Percentiles rank a stretch among this genome's conserved stretches.
phyloP scores from a whole-genome alignment of 1,140 invertebrate genomes.

The Globodera ellingtonae region DNA sequence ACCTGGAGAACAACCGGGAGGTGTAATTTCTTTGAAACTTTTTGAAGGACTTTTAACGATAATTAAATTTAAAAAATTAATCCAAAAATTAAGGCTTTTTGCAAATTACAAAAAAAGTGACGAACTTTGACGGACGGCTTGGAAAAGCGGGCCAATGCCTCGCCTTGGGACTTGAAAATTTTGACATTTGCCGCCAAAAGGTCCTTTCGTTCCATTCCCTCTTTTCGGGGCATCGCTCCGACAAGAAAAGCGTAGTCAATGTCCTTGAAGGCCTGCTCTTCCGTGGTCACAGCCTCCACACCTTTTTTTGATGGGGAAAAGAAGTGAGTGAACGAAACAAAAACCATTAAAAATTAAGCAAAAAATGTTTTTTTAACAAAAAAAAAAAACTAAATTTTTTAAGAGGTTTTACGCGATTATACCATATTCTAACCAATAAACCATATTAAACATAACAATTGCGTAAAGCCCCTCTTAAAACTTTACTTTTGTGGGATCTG shows the following conservation, averaged over 20 bases:
- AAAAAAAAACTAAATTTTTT: background rate
- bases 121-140: constrained; percentile 90
- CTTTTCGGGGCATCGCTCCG: constrained; percentile 94
- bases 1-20: constrained; percentile 66
- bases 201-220: constrained; percentile 99
- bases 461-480: no score
- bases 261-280: constrained; percentile 87
- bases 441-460: no score
- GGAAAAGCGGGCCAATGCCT: constrained; percentile 87
- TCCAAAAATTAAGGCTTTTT: no score
- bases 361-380: background rate
- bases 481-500: no score
- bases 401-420: background rate
- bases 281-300: constrained; percentile 83
- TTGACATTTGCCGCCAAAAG: constrained; percentile 92
- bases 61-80: no score
- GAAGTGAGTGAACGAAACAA: constrained; percentile 2
- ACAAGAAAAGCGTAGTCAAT: constrained; percentile 96
- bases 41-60: background rate
- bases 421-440: no score
- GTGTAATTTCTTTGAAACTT: background rate
- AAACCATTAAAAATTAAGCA: background rate
- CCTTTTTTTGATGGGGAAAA: constrained; percentile 66
- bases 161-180: constrained; percentile 92
- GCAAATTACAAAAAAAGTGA: no score